Evolutionary conservation across 2,113 vertebrate species (phyloP), one percentile per base, ranked within the genome.

Genomic region (Forbesichthys papilliferus): DNA sequence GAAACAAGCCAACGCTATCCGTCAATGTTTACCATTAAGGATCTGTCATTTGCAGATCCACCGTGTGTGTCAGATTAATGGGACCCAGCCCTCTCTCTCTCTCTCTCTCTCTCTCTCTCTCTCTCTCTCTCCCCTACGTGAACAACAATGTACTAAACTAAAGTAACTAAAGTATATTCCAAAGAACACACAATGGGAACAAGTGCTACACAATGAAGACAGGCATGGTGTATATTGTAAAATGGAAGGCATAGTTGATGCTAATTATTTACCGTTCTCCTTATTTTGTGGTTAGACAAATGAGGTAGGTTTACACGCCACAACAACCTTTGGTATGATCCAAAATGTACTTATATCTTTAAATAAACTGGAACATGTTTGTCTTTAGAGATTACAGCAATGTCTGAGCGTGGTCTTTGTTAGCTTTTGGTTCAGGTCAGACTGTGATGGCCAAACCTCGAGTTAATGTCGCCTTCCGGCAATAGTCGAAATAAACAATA

Each of bases 1-100:
- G 96, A 98, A 97, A 97, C 96, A 96, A 91, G 92, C 95, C 92
- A 95, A 96, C 94, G 94, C 96, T 94, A 91, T 91, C 88, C 88
- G 88, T 91, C 95, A 93, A 95, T 96, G 96, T 96, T 96, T 92
- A 86, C 94, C 94, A 95, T 95, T 96, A 95, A 95, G 94, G 93
- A 96, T 97, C 85, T 81, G 96, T 96, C 95, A 95, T 97, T 94
- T 96, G 93, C 95, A 96, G 94, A 92, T 90, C 88, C 83, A 88
- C 88, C 90, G 91, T 93, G 93, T 91, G 90, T 83, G 82, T 75
- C 79, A 86, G 74, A 90, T 92, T 86, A 89, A 89, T 87, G 80
- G 86, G 80, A 78, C 63, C 18, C 84, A 81, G 79, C 77, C 69
- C 88, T 84, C 79, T 71, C 66, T 51, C 60, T 51, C 64, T 53